These are phyloP conservation scores for Ferdinandea cuprea DNA, from an alignment of 2,888 invertebrate genomes.

Conservation along the genomic window DNA sequence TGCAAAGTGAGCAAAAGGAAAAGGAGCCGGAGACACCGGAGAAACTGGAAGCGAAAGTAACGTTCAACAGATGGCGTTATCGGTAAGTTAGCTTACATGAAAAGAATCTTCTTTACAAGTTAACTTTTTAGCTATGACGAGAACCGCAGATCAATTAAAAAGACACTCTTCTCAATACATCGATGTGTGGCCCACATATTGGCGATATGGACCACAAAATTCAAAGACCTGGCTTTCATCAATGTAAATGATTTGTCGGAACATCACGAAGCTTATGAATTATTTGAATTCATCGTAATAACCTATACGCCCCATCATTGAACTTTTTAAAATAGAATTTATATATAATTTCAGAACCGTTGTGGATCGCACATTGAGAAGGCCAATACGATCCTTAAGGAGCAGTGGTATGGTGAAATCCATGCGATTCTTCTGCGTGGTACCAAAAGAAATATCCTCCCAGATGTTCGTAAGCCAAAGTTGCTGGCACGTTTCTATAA, in stretches of 20 bases:
- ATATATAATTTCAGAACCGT: constrained; percentile 75
- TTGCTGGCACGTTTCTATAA: constrained; percentile 91
- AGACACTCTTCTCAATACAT: constrained; percentile 89
- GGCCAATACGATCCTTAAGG: constrained; percentile 87
- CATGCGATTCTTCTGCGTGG: constrained; percentile 84
- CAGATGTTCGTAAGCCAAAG: constrained; percentile 86
- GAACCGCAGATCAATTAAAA: constrained; percentile 84
- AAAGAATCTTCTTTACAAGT: background rate
- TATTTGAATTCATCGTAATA: constrained; percentile 81
- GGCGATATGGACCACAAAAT: constrained; percentile 91
- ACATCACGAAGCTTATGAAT: constrained; percentile 80
- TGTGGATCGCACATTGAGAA: constrained; percentile 86
- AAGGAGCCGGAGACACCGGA: constrained; percentile 77
- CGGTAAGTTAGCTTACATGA: constrained; percentile 78
- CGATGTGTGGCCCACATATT: constrained; percentile 91
- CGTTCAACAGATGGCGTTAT: constrained; percentile 88
- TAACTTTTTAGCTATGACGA: constrained; percentile 81
- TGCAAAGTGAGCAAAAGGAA: constrained; percentile 77
- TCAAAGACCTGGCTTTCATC: constrained; percentile 84
- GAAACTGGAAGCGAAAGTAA: constrained; percentile 85
- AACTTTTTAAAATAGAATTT: background rate
- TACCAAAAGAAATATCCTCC: constrained; percentile 87
- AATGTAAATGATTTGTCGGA: constrained; percentile 81
- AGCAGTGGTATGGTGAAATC: constrained; percentile 83
- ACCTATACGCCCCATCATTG: background rate